A percentile compares a stretch with the other conserved stretches of the same genome.
Evolutionary conservation across 1,140 invertebrate species (phyloP).

Genomic region (Temnothorax longispinosus): DNA sequence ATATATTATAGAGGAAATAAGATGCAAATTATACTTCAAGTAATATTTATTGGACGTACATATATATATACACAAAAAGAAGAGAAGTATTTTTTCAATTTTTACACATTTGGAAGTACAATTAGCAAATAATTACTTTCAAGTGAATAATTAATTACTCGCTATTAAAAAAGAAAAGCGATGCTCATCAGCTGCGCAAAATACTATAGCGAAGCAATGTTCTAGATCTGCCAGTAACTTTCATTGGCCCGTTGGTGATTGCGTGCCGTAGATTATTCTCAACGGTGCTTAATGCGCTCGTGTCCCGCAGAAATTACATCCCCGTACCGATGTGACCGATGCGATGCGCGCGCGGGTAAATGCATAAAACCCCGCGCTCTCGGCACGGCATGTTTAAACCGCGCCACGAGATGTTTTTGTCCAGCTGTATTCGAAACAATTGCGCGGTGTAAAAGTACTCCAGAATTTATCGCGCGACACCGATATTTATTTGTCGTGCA

Average conservation of each 20-base stretch:
- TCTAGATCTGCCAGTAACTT: conserved; percentile 44
- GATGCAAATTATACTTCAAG: neutral
- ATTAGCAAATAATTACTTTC: conserved; percentile 20
- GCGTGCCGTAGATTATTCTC: conserved; percentile 59
- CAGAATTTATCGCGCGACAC: conserved; percentile 46
- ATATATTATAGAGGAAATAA: neutral
- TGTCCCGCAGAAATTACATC: conserved; percentile 55
- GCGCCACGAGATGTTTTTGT: conserved; percentile 49
- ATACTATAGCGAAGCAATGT: neutral
- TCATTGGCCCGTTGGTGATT: conserved; percentile 56
- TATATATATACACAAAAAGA: neutral
- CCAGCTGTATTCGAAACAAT: conserved; percentile 30
- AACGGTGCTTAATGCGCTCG: conserved; percentile 57
- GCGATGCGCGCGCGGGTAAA: neutral
- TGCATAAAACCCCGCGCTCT: conserved; percentile 35
- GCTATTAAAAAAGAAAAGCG: neutral
- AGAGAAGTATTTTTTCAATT: neutral
- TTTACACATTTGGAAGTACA: neutral
- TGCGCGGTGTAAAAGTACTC: conserved; percentile 40
- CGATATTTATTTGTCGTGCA: conserved; percentile 39
- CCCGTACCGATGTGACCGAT: conserved; percentile 37
- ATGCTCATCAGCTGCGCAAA: neutral
- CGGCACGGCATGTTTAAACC: conserved; percentile 46
- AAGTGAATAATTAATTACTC: conserved; percentile 24
- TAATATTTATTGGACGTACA: neutral